Conservation (phyloP, 2,113 vertebrate genomes). For the Glaucidium brasilianum region DNA sequence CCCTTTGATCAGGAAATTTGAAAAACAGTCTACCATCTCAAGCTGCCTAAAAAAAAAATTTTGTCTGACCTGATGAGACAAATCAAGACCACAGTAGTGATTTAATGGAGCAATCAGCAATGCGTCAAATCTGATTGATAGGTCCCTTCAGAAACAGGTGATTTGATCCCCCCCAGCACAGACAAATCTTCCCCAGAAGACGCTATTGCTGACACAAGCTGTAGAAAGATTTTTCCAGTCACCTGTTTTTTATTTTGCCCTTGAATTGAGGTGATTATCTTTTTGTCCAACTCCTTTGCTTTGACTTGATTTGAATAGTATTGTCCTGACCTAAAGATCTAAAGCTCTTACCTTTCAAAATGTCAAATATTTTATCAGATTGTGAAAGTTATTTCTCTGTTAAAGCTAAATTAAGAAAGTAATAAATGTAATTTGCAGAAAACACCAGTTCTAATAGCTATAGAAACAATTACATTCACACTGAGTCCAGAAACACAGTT, state of each 20-base stretch:
- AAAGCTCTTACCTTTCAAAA: conserved; percentile 58
- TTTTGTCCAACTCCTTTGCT: conserved; percentile 9
- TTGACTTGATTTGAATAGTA: conserved; percentile 56
- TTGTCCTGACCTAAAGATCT: conserved; percentile 43
- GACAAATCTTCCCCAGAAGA: conserved; percentile 64
- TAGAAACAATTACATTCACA: conserved; percentile 30
- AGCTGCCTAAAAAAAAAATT: not conserved
- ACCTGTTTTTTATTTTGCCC: conserved; percentile 65
- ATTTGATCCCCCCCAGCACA: conserved; percentile 69
- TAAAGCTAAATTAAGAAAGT: conserved; percentile 42
- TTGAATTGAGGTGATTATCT: conserved; percentile 61
- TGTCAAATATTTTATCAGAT: conserved; percentile 41
- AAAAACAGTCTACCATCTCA: conserved; percentile 53
- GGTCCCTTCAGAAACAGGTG: conserved; percentile 59
- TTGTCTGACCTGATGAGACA: conserved; percentile 66
- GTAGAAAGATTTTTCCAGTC: conserved; percentile 32
- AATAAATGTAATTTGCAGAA: conserved; percentile 64
- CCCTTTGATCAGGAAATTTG: conserved; percentile 55
- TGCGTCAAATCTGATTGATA: conserved; percentile 76
- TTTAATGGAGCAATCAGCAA: conserved; percentile 78
- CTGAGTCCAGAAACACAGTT: not conserved
- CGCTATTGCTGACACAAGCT: conserved; percentile 2
- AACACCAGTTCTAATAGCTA: conserved; percentile 34
- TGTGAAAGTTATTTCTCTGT: conserved; percentile 44
- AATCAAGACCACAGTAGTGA: conserved; percentile 69